Percentiles rank a stretch among this genome's conserved stretches.
Conservation (phyloP, 2,113 vertebrate species). For the Nannospalax galili region DNA sequence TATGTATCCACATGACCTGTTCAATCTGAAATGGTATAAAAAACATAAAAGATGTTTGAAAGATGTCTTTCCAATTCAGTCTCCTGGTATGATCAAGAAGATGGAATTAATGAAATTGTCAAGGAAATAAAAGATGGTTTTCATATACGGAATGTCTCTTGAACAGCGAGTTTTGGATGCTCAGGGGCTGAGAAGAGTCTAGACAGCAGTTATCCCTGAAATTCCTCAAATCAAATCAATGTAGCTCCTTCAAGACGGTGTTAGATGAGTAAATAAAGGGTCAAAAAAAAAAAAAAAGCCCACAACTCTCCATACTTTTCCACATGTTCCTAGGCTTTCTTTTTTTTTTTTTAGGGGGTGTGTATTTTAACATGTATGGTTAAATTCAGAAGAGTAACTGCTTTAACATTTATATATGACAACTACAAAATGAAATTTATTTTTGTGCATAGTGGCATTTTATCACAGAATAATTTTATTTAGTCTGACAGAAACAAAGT, state of each 20-base stretch:
- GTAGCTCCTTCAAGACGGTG: not conserved
- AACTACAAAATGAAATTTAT: constrained; percentile 27
- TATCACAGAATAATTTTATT: constrained; percentile 53
- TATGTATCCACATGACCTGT: not conserved
- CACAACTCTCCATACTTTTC: not conserved
- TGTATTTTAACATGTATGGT: not conserved
- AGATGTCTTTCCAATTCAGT: not conserved
- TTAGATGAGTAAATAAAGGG: not conserved
- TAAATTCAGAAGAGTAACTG: constrained; percentile 55
- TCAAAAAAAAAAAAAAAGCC: too few relatives aligned
- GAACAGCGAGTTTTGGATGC: not conserved
- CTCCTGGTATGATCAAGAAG: not conserved
- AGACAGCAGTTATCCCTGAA: not conserved
- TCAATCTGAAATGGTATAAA: not conserved
- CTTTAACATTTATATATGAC: constrained; percentile 56
- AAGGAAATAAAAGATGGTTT: not conserved
- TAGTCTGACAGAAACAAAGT: constrained; percentile 35
- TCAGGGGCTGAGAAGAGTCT: not conserved
- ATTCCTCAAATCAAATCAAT: constrained; percentile 13
- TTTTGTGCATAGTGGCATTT: constrained; percentile 31
- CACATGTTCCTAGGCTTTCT: not conserved
- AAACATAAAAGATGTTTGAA: not conserved
- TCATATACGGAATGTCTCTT: not conserved
- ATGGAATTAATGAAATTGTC: not conserved
- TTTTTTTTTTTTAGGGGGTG: not conserved